Evolutionary conservation across 2,797 vertebrate genomes (phyloP), one percentile per base, ranked within the genome.

Genomic region (Sebastolobus alascanus): DNA sequence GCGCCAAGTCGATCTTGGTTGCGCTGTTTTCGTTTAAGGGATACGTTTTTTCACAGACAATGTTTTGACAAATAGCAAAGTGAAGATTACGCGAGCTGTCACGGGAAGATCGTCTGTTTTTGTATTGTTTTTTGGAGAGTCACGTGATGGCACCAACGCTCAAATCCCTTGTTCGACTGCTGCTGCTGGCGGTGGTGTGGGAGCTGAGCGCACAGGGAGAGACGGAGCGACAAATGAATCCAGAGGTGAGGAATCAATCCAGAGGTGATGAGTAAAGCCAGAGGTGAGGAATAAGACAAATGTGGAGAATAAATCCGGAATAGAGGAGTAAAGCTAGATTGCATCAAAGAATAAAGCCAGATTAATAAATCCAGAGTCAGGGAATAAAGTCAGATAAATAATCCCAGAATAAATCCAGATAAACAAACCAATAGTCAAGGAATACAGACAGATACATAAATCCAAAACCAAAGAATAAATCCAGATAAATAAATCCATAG

Each of bases 211-310:
- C 88, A 4, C 93, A 93, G 1, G 93, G 87, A 68, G 89, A 82
- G 1, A 86, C 93, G 63, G 84, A 93, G 74, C 80, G 85, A 63
- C 90, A 93, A 1, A 2, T 93, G 40, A 96, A 94, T 50, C 94
- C 95, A 6, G 94, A 96, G 95, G 96, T 96, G 83, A 95, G 94
- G 1, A 43, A 20, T 31, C 11, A 60, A 20, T n/a, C 6, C 75
- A 69, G 5, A 40, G 6, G 20, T 16, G 13, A 27, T 9, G 13
- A 13, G 18, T 38, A 8, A 46, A 12, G 16, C 2, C 3, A 31
- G 7, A 14, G 2, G 4, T 7, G 4, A 33, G 1, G 8, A 18
- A 3, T 6, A 29, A 38, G 25, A 12, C 1, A 27, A 8, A 31
- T 29, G 18, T 20, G 0, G 1, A 50, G 5, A 18, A 40, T 13